Base-by-base conservation (phyloP, 2,113 vertebrate genomes). In the Panthera uncia region DNA sequence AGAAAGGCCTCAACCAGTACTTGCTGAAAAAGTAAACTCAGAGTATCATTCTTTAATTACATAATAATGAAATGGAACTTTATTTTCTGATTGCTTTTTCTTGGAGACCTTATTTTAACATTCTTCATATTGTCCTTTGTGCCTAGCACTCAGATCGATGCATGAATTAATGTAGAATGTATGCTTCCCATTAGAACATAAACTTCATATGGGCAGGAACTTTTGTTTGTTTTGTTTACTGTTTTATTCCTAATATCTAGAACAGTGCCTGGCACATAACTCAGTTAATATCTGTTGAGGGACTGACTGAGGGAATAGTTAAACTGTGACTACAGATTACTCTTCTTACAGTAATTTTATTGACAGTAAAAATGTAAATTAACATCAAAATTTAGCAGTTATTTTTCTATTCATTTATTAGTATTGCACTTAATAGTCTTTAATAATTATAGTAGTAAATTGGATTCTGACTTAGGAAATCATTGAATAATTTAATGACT, bases 391-490 rank as follows among this genome's bases (percentile, higher is more conserved):
- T 86, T 78, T 85, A 89, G 66, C 61, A 91, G 4, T 89, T 66
- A 74, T 94, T 93, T 96, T 93, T 95, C 27, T 84, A 3, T 41
- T 88, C 38, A 81, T 7, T 85, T 31, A 68, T 89, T 94, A 50
- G 50, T 74, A 82, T 55, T 69, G 38, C 45, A 27, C 89, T 96
- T 71, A 73, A 73, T 31, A 71, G 25, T 82, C 27, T 92, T 23
- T 76, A 57, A 92, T 74, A 91, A 79, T 88, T 80, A 31, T 25
- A 45, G 29, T 86, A 91, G 19, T 93, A 57, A 80, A 19, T 57
- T 94, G 57, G 31, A 31, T 87, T 85, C 45, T 96, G 55, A 84
- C 6, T 76, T 82, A 71, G n/a, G 29, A 69, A 81, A 45, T 87
- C 86, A 36, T 25, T 93, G 65, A 76, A 66, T 93, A 91, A 61